phyloP scores from a whole-genome alignment of 2,113 vertebrate species.

The Phalacrocorax pelagicus region DNA sequence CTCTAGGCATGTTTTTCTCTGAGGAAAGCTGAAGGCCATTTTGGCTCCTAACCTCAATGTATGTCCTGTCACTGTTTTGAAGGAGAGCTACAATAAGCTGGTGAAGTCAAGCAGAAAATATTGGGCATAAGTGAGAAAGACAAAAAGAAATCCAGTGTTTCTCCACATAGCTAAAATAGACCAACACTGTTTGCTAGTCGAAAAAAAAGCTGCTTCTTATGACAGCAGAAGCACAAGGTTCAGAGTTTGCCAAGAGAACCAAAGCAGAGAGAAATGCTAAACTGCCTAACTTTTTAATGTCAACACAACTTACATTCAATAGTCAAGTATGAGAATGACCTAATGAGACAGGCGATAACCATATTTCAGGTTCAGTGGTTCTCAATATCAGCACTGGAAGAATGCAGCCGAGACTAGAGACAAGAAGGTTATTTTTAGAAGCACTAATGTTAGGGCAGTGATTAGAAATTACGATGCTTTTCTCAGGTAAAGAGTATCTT shows the following conservation, averaged over 20 bases:
- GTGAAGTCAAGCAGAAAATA: slow-evolving; percentile 33
- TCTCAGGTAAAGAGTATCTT: background rate
- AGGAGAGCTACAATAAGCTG: background rate
- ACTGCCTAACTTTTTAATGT: background rate
- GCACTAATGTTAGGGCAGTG: background rate
- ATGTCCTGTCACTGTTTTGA: background rate
- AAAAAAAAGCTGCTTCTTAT: background rate
- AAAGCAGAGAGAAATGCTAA: background rate
- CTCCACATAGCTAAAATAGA: background rate
- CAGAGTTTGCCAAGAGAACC: background rate
- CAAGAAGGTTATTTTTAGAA: slow-evolving; percentile 18
- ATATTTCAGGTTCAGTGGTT: slow-evolving; percentile 10
- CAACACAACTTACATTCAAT: background rate
- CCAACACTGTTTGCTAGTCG: background rate
- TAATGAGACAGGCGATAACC: slow-evolving; percentile 6
- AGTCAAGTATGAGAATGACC: background rate
- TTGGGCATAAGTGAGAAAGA: background rate
- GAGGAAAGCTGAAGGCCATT: slow-evolving; percentile 1
- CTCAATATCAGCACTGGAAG: background rate
- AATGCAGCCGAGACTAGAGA: background rate
- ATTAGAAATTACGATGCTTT: slow-evolving; percentile 3
- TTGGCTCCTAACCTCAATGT: background rate
- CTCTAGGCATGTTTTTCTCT: background rate
- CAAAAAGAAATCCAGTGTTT: background rate
- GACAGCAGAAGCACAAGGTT: background rate